phyloP scores from a whole-genome alignment of 1,140 invertebrate genomes.

The Drosophila leontia region DNA sequence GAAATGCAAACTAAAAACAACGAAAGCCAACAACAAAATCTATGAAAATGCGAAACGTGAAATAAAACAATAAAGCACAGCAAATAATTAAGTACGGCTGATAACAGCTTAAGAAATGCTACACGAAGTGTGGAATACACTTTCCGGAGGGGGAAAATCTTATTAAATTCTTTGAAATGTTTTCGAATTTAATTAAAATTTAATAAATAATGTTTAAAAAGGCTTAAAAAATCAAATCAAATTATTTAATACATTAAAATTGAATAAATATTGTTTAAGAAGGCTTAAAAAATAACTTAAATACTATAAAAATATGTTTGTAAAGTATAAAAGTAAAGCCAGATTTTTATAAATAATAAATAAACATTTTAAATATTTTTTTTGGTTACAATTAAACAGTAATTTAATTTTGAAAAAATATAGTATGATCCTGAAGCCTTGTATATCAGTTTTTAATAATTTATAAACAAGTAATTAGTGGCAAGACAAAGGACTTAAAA shows the following conservation, averaged over 20 bases:
- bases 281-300: neutral
- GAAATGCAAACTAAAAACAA: constrained; percentile 63
- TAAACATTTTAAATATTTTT: no score
- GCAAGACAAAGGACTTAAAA: no score
- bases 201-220: neutral
- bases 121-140: neutral
- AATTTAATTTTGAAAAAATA: no score
- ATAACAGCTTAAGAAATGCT: neutral
- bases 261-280: neutral
- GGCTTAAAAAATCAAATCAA: no score
- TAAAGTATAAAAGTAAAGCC: no score
- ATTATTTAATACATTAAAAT: neutral
- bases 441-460: no score
- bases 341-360: no score
- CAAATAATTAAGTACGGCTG: neutral
- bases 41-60: constrained; percentile 24
- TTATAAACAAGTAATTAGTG: no score
- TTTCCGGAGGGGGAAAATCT: neutral
- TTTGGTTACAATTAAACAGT: no score
- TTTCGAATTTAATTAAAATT: neutral
- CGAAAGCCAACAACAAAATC: constrained; percentile 30
- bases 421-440: no score
- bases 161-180: no score
- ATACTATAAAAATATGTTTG: no score
- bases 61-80: constrained; percentile 31